phyloP scores from a whole-genome alignment of 2,113 vertebrate genomes.

The Pseudorasbora parva region DNA sequence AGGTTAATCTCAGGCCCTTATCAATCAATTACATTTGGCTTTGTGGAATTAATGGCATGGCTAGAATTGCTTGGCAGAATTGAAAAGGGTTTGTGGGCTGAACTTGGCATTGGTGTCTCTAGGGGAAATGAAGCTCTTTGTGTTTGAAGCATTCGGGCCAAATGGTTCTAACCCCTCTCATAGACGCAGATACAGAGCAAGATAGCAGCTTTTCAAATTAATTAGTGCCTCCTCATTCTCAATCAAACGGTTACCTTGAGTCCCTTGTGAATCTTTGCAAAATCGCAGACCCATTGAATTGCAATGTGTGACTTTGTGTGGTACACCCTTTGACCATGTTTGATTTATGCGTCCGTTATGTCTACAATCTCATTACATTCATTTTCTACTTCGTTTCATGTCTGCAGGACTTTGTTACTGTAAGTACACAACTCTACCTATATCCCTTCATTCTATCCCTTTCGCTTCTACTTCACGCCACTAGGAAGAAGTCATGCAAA shows the following conservation, averaged over 20 bases:
- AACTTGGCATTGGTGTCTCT: slow-evolving; percentile 61
- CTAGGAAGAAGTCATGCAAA: not conserved
- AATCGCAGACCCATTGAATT: slow-evolving; percentile 43
- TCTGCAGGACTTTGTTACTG: slow-evolving; percentile 71
- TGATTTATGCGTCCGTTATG: slow-evolving; percentile 45
- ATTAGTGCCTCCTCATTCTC: slow-evolving; percentile 40
- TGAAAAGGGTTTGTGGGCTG: slow-evolving; percentile 57
- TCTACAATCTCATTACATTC: slow-evolving; percentile 44
- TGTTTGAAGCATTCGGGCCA: slow-evolving; percentile 52
- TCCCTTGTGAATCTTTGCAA: slow-evolving; percentile 11
- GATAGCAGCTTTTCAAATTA: slow-evolving; percentile 57
- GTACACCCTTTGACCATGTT: slow-evolving; percentile 43
- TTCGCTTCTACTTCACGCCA: not conserved
- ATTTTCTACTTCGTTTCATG: not conserved
- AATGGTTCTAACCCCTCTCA: slow-evolving; percentile 52
- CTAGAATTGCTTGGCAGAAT: slow-evolving; percentile 53
- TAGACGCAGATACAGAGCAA: slow-evolving; percentile 54
- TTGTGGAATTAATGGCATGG: slow-evolving; percentile 62
- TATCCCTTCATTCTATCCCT: not conserved
- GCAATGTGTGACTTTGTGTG: slow-evolving; percentile 37
- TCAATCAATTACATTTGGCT: slow-evolving; percentile 66
- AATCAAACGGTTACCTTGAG: slow-evolving; percentile 39
- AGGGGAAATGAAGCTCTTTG: slow-evolving; percentile 51
- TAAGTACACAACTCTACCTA: slow-evolving; percentile 60
- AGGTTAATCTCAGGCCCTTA: slow-evolving; percentile 57